Evolutionary conservation across 2,888 invertebrate genomes (phyloP).

Genomic region (Platycnemis pennipes): DNA sequence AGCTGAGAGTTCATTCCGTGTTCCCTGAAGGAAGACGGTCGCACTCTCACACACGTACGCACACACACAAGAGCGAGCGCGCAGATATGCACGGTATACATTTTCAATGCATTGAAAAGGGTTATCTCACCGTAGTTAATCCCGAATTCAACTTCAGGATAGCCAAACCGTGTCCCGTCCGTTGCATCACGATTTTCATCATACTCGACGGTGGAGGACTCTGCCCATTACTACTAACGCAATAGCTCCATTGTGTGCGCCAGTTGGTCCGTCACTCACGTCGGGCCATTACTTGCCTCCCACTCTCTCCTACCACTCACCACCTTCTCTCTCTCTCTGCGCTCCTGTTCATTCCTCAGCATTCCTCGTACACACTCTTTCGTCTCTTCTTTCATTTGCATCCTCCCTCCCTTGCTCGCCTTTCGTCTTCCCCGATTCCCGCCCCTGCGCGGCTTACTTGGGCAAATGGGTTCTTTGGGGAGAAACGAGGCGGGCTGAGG

Average conservation of each 20-base stretch:
- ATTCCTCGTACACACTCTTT: background rate
- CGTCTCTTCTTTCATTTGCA: background rate
- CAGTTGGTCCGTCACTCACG: slow-evolving; percentile 61
- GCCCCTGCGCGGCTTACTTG: slow-evolving; percentile 11
- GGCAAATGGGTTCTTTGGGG: slow-evolving; percentile 18
- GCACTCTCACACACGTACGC: background rate
- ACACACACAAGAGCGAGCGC: background rate
- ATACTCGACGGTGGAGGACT: slow-evolving; percentile 58
- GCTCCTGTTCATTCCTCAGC: background rate
- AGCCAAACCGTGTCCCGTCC: slow-evolving; percentile 38
- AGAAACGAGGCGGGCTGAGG: background rate
- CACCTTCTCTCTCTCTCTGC: background rate
- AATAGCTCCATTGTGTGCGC: slow-evolving; percentile 42
- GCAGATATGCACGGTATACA: background rate
- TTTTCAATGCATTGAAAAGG: slow-evolving; percentile 52
- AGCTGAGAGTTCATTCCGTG: background rate
- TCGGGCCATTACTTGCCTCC: slow-evolving; percentile 37
- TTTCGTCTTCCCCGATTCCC: too few relatives aligned
- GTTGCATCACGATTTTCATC: slow-evolving; percentile 60
- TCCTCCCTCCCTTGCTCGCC: background rate
- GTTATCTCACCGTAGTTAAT: slow-evolving; percentile 61
- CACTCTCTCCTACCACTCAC: background rate
- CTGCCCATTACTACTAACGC: slow-evolving; percentile 52
- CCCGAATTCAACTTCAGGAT: slow-evolving; percentile 52
- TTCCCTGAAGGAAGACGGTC: background rate